Base-by-base conservation (phyloP, 2,888 invertebrate genomes). In the Caenorhabditis parvicauda region DNA sequence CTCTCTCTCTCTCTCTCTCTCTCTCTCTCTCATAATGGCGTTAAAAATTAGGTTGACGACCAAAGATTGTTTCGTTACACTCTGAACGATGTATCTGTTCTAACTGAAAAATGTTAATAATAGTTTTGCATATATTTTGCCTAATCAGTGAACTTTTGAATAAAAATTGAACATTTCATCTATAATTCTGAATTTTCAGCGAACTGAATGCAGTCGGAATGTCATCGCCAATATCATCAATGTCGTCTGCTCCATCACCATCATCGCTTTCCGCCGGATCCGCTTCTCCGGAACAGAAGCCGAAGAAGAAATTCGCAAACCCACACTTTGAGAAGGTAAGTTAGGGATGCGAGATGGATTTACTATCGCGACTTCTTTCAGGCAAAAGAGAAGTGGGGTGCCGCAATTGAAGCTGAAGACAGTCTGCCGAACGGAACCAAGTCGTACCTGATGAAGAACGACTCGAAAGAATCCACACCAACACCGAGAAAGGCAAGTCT, bases 191-290 rank as follows among this genome's bases (percentile, higher is more conserved):
- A 12, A 9, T 32, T 32, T 32, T 32, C 35, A 32, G 35, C 35
- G n/a, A n/a, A n/a, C n/a, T n/a, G n/a, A n/a, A n/a, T n/a, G n/a
- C n/a, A n/a, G n/a, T n/a, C n/a, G 59, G 52, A 50, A 57, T 57
- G 56, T 29, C 60, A 1, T 69, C 66, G 27, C 69, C 69, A 6
- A 54, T 65, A 9, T 69, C 69, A 9, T 65, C 70, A 6, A 58
- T 67, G 62, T 67, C 67, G 6, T 61, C 66, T 1, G 56, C 66
- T 19, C 70, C 65, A 6, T 70, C 70, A 17, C 70, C 70, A 17
- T 65, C 67, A 4, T 70, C 70, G 2, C 57, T 70, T 7, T 64
- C 64, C 9, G 67, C 70, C 9, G 70, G 70, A 27, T 57, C 57
- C 17, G 62, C 64, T 0, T 67, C 67, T 12, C 70, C 70, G 9